A percentile compares a stretch with the other conserved stretches of the same genome.
Evolutionary conservation across 2,888 invertebrate species (phyloP).

Genomic region (Lasioglossum marginatum): DNA sequence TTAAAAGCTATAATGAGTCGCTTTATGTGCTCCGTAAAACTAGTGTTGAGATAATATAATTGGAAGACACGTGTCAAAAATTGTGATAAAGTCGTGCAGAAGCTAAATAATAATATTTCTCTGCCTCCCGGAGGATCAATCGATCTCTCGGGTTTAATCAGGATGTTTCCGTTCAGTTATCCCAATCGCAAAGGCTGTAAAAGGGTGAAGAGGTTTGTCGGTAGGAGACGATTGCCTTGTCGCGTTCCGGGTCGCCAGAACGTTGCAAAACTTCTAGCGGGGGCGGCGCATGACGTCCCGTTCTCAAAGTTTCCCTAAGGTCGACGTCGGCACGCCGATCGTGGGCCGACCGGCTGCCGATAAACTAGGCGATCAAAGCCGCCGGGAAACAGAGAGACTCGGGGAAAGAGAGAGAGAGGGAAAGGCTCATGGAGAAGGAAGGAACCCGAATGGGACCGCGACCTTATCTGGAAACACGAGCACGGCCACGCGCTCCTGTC

Average conservation of each 20-base stretch:
- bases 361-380: constrained; percentile 57
- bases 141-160: background rate
- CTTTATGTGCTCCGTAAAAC: background rate
- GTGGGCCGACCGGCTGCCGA: constrained; percentile 70
- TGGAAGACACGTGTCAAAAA: background rate
- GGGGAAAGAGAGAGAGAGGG: background rate
- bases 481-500: constrained; percentile 48
- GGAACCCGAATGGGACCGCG: constrained; percentile 55
- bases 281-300: constrained; percentile 63
- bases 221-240: background rate
- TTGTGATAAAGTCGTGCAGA: background rate
- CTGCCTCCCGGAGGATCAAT: background rate
- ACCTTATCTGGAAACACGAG: constrained; percentile 76
- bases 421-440: constrained; percentile 33
- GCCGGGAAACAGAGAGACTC: constrained; percentile 24
- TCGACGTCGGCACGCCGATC: constrained; percentile 66
- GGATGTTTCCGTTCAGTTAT: background rate
- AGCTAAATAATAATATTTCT: background rate
- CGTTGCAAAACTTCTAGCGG: constrained; percentile 35
- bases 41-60: background rate
- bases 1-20: background rate
- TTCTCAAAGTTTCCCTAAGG: constrained; percentile 67
- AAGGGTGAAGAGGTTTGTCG: background rate
- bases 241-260: constrained; percentile 14
- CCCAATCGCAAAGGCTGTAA: background rate